These are phyloP conservation scores for Acanthis flammea DNA, from an alignment of 2,797 vertebrate species.

Conservation along the genomic window DNA sequence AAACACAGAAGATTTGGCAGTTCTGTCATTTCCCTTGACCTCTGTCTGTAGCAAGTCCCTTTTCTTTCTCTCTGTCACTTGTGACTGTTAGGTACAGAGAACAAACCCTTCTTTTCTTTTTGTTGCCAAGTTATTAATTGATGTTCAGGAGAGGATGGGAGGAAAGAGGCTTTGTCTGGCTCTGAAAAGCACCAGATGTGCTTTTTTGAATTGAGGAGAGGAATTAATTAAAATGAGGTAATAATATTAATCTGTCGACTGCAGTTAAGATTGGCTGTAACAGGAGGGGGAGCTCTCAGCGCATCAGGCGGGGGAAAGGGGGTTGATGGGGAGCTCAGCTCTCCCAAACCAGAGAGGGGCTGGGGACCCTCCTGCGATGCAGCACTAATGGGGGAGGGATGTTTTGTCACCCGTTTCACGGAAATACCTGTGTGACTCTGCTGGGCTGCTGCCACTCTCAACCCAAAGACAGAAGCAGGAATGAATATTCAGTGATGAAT, in stretches of 20 bases:
- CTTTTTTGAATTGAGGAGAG: constrained; percentile 55
- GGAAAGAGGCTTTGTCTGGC: constrained; percentile 67
- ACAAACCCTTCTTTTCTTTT: constrained; percentile 65
- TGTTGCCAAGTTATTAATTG: constrained; percentile 69
- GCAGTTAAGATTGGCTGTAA: constrained; percentile 40
- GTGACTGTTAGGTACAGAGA: constrained; percentile 62
- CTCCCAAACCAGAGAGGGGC: constrained; percentile 7
- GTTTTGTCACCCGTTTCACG: neutral
- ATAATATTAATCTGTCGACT: constrained; percentile 52
- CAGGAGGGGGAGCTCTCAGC: constrained; percentile 68
- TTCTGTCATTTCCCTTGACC: constrained; percentile 45
- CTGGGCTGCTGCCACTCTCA: constrained; percentile 12
- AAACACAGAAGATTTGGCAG: constrained; percentile 36
- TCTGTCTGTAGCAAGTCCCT: constrained; percentile 39
- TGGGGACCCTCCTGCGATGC: neutral
- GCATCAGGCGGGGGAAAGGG: constrained; percentile 51
- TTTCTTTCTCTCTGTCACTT: constrained; percentile 46
- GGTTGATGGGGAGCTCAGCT: neutral
- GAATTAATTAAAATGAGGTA: constrained; percentile 66
- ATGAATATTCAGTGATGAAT: constrained; percentile 73
- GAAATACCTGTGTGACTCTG: constrained; percentile 17
- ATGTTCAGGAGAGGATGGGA: constrained; percentile 63
- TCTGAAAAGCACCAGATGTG: constrained; percentile 71
- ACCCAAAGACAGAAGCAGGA: constrained; percentile 41
- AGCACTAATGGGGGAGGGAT: neutral